Evolutionary conservation across 2,797 vertebrate species (phyloP), one percentile per base, ranked within the genome.

Genomic region (Margarornis squamiger): DNA sequence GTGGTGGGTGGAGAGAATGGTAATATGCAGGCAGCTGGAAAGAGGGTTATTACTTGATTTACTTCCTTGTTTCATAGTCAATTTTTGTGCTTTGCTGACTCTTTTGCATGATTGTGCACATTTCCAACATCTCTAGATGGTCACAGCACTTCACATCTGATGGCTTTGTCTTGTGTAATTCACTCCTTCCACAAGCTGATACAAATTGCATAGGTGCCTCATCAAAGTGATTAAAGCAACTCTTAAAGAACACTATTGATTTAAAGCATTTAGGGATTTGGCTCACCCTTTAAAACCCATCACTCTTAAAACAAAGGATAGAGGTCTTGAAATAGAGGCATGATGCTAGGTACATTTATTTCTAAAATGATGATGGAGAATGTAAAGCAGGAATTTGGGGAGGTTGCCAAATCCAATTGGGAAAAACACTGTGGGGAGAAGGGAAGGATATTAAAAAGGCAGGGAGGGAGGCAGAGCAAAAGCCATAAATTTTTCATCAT

Each of bases 401-500:
- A 78, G 16, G 24, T 14, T 95, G 94, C 94, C 90, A 95, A 84
- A 94, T 81, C 70, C 83, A 72, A 23, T 68, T 75, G 86, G 51
- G 86, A 92, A 78, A 91, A 94, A 52, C 23, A 38, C 51, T 67
- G 29, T 59, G 48, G 70, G 39, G 68, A 72, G 79, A 86, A 80
- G 27, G 3, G 26, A 86, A 86, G 21, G 68, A 52, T 83, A 96
- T 87, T 92, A 77, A 91, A 91, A 86, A 93, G 48, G 39, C 38
- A 77, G 30, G 41, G 51, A 74, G 58, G 14, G 30, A 89, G 62
- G 58, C 66, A 86, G 48, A 70, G 39, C 71, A 84, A 86, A 91
- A 92, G 51, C 67, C 12, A 11, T 94, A 81, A 34, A 94, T 95
- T 93, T 96, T 95, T 94, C 80, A 95, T 92, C 76, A 79, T 76